Conservation (phyloP, 2,797 vertebrate species). For the Antennarius maculatus region DNA sequence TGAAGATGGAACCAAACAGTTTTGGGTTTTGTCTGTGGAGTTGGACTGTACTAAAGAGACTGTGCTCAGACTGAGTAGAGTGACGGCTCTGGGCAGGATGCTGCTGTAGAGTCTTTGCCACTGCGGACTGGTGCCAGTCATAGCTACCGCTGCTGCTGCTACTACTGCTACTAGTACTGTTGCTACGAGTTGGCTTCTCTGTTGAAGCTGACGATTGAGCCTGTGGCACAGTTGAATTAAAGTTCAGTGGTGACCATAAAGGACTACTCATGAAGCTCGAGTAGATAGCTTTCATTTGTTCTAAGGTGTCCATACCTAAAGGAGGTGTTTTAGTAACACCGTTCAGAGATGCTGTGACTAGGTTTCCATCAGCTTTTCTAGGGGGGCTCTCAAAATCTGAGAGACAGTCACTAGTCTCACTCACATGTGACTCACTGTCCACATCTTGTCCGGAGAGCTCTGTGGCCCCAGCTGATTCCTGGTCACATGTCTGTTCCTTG, state of each 20-base stretch:
- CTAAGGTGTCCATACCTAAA: constrained; percentile 89
- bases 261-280: constrained; percentile 96
- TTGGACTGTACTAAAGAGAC: constrained; percentile 96
- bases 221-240: constrained; percentile 83
- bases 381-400: constrained; percentile 91
- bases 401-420: constrained; percentile 92
- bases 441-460: constrained; percentile 93
- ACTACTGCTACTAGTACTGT: constrained; percentile 93
- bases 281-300: constrained; percentile 99
- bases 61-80: constrained; percentile 84
- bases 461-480: constrained; percentile 85
- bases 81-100: constrained; percentile 87
- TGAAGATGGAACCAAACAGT: constrained; percentile 97
- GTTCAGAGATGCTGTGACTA: constrained; percentile 76
- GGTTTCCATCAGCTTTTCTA: constrained; percentile 87
- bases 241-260: constrained; percentile 93
- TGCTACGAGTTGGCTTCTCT: constrained; percentile 87
- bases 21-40: constrained; percentile 97
- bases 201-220: constrained; percentile 73
- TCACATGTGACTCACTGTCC: constrained; percentile 95
- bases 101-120: constrained; percentile 93
- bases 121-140: constrained; percentile 98
- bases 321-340: constrained; percentile 73
- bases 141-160: constrained; percentile 93
- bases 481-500: constrained; percentile 88